These are phyloP conservation scores for Drosophila subquinaria DNA, from an alignment of 2,888 invertebrate genomes.

Conservation along the genomic window DNA sequence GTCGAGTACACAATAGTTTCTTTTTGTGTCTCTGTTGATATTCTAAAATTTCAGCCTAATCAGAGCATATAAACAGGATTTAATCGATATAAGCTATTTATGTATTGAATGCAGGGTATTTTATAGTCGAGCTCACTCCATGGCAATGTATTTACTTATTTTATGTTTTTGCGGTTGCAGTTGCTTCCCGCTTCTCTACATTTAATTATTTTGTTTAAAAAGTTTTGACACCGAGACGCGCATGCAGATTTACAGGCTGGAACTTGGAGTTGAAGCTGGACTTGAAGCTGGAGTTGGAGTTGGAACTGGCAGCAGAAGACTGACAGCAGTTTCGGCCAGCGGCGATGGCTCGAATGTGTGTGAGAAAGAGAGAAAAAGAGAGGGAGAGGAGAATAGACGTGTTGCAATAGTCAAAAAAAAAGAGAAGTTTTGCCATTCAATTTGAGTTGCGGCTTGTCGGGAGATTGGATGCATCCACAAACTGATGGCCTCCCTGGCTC, in stretches of 20 bases:
- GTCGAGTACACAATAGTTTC: too few species aligned
- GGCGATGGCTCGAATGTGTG: constrained; percentile 44
- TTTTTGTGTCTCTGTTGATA: too few species aligned
- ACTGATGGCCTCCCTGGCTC: constrained; percentile 62
- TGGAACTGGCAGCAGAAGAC: constrained; percentile 15
- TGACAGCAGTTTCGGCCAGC: constrained; percentile 73
- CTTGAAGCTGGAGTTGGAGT: constrained; percentile 29
- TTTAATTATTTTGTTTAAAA: constrained; percentile 83
- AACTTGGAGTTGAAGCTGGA: constrained; percentile 8
- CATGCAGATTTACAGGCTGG: constrained; percentile 76
- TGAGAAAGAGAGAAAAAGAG: constrained; percentile 17
- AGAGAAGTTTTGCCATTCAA: constrained; percentile 71
- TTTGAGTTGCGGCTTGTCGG: constrained; percentile 66
- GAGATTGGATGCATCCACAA: constrained; percentile 57
- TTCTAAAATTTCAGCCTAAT: too few species aligned
- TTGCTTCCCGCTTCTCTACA: constrained; percentile 64
- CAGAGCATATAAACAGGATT: too few species aligned
- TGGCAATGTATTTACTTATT: constrained; percentile 2
- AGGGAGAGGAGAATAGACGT: constrained; percentile 20
- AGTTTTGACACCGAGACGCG: constrained; percentile 79
- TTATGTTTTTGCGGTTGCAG: constrained; percentile 5
- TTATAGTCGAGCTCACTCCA: neutral
- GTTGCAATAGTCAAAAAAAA: constrained; percentile 63
- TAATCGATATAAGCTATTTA: too few species aligned
- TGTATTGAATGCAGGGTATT: constrained; percentile 10